These are phyloP conservation scores for Drosophila virilis DNA, from an alignment of 1,140 invertebrate genomes.

Conservation along the genomic window DNA sequence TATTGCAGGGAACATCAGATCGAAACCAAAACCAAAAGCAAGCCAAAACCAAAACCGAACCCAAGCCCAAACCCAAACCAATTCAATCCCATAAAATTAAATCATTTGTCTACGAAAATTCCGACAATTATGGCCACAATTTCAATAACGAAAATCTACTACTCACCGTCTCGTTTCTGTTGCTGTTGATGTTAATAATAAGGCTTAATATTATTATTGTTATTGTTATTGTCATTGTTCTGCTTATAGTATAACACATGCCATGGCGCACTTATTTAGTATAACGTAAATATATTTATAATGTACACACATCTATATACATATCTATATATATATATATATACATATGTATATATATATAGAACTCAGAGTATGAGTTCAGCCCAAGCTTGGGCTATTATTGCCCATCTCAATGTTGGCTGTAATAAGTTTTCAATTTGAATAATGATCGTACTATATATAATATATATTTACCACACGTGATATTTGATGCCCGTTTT, in stretches of 20 bases:
- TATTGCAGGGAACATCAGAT: neutral
- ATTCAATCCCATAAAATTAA: constrained; percentile 35
- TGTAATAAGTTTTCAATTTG: constrained; percentile 47
- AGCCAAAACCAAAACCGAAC: neutral
- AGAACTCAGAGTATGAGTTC: too few relatives aligned
- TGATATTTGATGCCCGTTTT: constrained; percentile 14
- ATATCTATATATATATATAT: neutral
- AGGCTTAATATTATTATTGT: constrained; percentile 56
- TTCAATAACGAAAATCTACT: constrained; percentile 62
- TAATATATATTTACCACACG: constrained; percentile 18
- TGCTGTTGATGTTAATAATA: constrained; percentile 30
- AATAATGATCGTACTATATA: constrained; percentile 35
- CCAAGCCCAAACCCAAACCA: neutral
- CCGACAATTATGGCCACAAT: constrained; percentile 72
- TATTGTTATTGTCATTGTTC: constrained; percentile 57
- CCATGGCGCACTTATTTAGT: constrained; percentile 30
- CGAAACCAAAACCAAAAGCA: neutral
- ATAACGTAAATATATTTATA: constrained; percentile 8
- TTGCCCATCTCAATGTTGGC: constrained; percentile 21
- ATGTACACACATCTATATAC: neutral
- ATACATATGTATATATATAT: neutral
- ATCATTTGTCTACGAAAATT: constrained; percentile 55
- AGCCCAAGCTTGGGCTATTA: constrained; percentile 27
- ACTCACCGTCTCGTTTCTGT: constrained; percentile 18
- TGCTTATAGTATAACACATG: constrained; percentile 25